These are phyloP conservation scores for Therioaphis trifolii DNA, from an alignment of 2,888 invertebrate species.

Conservation along the genomic window DNA sequence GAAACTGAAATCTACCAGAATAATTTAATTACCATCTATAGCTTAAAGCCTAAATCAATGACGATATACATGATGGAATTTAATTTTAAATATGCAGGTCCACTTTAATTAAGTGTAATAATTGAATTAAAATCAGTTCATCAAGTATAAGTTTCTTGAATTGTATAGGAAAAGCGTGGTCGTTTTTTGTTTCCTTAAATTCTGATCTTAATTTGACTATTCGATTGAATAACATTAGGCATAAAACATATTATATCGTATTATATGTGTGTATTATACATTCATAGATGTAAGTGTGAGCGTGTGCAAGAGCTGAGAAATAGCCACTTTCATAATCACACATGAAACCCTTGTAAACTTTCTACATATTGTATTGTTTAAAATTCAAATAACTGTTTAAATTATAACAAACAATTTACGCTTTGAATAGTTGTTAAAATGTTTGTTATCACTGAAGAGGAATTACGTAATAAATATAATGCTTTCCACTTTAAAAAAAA, in stretches of 20 bases:
- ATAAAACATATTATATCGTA: background rate
- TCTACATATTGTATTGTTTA: constrained; percentile 43
- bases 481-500: background rate
- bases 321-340: constrained; percentile 51
- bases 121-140: background rate
- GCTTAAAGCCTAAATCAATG: too few species aligned
- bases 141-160: background rate
- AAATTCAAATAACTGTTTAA: constrained; percentile 25
- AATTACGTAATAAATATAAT: constrained; percentile 2
- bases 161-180: background rate
- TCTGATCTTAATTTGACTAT: background rate
- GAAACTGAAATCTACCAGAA: too few species aligned
- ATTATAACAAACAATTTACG: constrained; percentile 32
- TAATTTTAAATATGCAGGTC: too few species aligned
- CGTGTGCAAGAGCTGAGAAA: constrained; percentile 9
- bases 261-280: background rate
- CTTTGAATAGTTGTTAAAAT: constrained; percentile 28
- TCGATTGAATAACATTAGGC: constrained; percentile 1
- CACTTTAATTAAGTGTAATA: too few species aligned
- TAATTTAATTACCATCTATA: too few species aligned
- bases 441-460: background rate
- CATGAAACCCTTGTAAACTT: constrained; percentile 44
- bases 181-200: background rate
- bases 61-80: too few species aligned
- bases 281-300: background rate